Conservation (phyloP, 2,797 vertebrate species). For the Parambassis ranga region DNA sequence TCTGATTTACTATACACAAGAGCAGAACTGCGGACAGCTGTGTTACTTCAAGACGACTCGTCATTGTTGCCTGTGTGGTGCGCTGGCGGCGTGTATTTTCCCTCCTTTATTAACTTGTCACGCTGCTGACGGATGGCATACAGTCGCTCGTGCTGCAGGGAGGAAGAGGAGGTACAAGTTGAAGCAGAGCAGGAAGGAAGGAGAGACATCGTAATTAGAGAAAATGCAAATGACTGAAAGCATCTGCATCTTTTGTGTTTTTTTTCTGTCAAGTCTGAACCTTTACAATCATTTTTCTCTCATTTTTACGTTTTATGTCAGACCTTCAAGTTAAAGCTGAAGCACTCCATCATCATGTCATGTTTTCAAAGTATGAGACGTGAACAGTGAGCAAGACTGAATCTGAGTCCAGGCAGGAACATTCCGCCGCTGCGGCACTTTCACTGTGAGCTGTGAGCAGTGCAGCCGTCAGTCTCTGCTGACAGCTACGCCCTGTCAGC, state of each 20-base stretch:
- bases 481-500: neutral
- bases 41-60: constrained; percentile 62
- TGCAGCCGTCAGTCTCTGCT: constrained; percentile 3
- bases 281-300: too few relatives aligned
- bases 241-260: too few relatives aligned
- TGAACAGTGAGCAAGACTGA: neutral
- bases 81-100: constrained; percentile 82
- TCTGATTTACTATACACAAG: constrained; percentile 59
- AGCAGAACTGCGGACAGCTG: neutral
- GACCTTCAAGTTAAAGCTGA: neutral
- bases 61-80: constrained; percentile 77
- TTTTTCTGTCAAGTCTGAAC: too few relatives aligned
- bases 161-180: neutral
- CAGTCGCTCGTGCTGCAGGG: constrained; percentile 76
- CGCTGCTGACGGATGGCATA: constrained; percentile 78
- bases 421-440: constrained; percentile 45
- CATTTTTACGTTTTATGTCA: neutral
- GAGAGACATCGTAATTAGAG: neutral
- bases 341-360: neutral
- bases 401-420: neutral
- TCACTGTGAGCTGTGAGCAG: neutral
- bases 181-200: too few relatives aligned
- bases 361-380: neutral
- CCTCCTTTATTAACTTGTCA: constrained; percentile 87
- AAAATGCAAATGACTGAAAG: too few relatives aligned